phyloP scores from a whole-genome alignment of 2,797 vertebrate species.

The Ciconia nigra region DNA sequence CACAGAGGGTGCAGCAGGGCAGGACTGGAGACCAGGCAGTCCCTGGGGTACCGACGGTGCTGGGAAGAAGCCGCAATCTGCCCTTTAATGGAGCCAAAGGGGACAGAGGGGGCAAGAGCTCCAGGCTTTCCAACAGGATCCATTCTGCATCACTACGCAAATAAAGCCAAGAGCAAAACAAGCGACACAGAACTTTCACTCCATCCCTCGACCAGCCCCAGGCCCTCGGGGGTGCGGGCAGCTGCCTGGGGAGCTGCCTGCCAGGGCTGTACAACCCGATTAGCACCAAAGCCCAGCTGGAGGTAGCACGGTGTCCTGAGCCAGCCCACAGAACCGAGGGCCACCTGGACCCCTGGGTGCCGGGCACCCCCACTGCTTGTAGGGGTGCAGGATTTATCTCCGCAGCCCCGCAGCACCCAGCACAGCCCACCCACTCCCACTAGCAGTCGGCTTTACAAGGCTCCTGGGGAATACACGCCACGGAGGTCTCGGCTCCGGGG shows the following conservation, averaged over 20 bases:
- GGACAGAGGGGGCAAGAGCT: background rate
- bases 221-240: background rate
- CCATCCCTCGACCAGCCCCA: accelerated
- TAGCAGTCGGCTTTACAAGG: background rate
- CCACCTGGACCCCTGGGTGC: background rate
- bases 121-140: background rate
- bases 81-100: background rate
- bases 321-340: background rate
- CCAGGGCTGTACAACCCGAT: background rate
- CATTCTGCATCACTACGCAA: background rate
- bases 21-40: background rate
- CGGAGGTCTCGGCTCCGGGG: background rate
- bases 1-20: background rate
- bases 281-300: background rate
- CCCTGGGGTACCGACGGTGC: background rate
- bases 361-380: accelerated
- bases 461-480: background rate
- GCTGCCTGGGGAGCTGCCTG: background rate
- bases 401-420: background rate
- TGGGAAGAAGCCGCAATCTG: background rate
- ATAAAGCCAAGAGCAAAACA: background rate
- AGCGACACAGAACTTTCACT: background rate
- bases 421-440: background rate
- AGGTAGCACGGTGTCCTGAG: background rate
- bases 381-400: accelerated